These are phyloP conservation scores for Sphyrna mokarran DNA, from an alignment of 2,113 vertebrate genomes.

Conservation along the genomic window DNA sequence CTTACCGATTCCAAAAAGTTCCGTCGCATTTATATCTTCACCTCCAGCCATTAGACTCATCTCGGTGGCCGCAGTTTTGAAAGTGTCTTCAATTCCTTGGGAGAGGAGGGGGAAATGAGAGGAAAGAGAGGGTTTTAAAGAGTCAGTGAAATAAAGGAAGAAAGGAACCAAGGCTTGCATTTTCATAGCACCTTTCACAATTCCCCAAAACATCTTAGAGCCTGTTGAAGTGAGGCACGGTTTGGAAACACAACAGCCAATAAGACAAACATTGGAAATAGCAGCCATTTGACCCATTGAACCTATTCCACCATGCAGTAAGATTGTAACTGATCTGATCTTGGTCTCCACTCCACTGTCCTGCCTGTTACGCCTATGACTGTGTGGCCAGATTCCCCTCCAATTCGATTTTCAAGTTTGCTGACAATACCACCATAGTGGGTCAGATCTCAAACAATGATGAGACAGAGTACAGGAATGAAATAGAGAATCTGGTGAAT, in stretches of 20 bases:
- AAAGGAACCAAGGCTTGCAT: not conserved
- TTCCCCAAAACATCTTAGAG: not conserved
- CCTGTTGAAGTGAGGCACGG: not conserved
- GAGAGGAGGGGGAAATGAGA: not conserved
- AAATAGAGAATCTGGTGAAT: too few species aligned
- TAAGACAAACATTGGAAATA: not conserved
- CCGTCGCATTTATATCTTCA: conserved; percentile 91
- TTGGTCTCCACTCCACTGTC: not conserved
- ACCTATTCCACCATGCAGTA: not conserved
- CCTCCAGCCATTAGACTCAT: conserved; percentile 87
- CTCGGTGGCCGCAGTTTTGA: conserved; percentile 90
- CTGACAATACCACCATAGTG: too few species aligned
- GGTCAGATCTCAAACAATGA: too few species aligned
- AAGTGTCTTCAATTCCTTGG: conserved; percentile 89
- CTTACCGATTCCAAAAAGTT: conserved; percentile 94
- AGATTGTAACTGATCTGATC: not conserved
- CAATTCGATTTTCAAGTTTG: not conserved
- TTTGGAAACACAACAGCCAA: not conserved
- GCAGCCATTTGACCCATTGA: not conserved
- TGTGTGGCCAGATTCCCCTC: not conserved
- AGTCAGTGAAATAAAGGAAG: not conserved
- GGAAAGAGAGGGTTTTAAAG: not conserved
- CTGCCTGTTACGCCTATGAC: not conserved
- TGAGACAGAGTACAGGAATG: too few species aligned
- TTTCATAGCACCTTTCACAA: not conserved